phyloP scores from a whole-genome alignment of 2,113 vertebrate genomes.

The Poeciliopsis retropinna region DNA sequence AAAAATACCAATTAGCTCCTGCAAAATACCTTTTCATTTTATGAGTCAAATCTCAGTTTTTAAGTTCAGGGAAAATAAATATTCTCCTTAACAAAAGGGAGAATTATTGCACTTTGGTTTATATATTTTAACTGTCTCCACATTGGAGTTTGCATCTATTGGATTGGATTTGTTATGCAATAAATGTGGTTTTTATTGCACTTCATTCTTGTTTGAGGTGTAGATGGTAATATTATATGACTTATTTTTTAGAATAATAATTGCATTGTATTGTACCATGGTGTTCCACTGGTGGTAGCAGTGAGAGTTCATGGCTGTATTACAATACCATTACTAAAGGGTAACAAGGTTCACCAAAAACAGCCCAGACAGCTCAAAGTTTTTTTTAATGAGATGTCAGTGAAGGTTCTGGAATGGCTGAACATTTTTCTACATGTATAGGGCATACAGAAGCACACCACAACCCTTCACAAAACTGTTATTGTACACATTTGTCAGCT shows the following conservation, averaged over 20 bases:
- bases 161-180: neutral
- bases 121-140: neutral
- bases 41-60: neutral
- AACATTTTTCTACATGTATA: no score
- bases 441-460: no score
- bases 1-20: conserved; percentile 22
- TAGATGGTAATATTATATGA: no score
- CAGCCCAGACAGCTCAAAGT: no score
- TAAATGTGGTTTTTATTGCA: neutral
- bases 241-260: no score
- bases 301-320: no score
- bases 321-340: no score
- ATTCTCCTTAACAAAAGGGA: conserved; percentile 15
- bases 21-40: conserved; percentile 18
- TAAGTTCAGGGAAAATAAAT: conserved; percentile 14
- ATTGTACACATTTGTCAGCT: no score
- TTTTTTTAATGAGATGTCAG: neutral
- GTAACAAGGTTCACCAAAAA: no score
- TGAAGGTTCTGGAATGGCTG: neutral
- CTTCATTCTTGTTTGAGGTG: neutral
- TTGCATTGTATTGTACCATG: no score
- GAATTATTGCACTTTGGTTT: conserved; percentile 9
- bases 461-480: no score
- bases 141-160: neutral
- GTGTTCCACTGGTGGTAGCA: no score